Evolutionary conservation across 2,888 invertebrate species (phyloP).

Genomic region (Syrista parreyssii): DNA sequence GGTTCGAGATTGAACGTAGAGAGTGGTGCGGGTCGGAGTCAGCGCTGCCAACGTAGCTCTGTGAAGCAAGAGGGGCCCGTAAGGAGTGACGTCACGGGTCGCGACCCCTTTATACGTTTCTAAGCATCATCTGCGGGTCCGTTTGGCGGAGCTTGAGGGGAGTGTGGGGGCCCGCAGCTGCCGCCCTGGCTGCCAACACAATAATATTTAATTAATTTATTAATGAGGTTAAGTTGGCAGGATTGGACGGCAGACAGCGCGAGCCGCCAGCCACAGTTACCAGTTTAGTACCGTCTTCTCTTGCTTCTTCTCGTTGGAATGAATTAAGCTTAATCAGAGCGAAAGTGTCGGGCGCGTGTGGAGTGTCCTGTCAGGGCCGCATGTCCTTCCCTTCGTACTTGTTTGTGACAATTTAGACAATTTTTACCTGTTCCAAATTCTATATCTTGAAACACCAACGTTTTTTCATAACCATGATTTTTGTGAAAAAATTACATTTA

Average conservation of each 20-base stretch:
- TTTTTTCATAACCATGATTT: background rate
- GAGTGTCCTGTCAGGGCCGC: slow-evolving; percentile 46
- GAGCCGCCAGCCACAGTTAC: slow-evolving; percentile 38
- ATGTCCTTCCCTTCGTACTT: slow-evolving; percentile 22
- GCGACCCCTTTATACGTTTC: slow-evolving; percentile 37
- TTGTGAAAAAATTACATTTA: no score
- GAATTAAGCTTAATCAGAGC: slow-evolving; percentile 58
- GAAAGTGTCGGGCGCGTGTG: slow-evolving; percentile 55
- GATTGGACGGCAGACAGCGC: slow-evolving; percentile 63
- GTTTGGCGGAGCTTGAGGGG: slow-evolving; percentile 16
- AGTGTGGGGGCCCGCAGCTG: slow-evolving; percentile 54
- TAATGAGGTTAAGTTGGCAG: slow-evolving; percentile 65
- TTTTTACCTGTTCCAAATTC: background rate
- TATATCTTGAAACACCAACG: background rate
- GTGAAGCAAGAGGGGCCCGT: background rate
- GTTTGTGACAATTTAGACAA: background rate
- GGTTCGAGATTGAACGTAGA: background rate
- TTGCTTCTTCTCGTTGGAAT: slow-evolving; percentile 44
- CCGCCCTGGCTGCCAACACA: slow-evolving; percentile 63
- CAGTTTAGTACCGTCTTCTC: slow-evolving; percentile 38
- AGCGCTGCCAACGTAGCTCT: background rate
- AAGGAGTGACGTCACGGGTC: slow-evolving; percentile 49
- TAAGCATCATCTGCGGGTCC: slow-evolving; percentile 46
- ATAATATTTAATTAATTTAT: slow-evolving; percentile 66
- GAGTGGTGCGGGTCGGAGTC: background rate